Conservation (phyloP, 2,113 vertebrate species). For the Chaetura pelagica region DNA sequence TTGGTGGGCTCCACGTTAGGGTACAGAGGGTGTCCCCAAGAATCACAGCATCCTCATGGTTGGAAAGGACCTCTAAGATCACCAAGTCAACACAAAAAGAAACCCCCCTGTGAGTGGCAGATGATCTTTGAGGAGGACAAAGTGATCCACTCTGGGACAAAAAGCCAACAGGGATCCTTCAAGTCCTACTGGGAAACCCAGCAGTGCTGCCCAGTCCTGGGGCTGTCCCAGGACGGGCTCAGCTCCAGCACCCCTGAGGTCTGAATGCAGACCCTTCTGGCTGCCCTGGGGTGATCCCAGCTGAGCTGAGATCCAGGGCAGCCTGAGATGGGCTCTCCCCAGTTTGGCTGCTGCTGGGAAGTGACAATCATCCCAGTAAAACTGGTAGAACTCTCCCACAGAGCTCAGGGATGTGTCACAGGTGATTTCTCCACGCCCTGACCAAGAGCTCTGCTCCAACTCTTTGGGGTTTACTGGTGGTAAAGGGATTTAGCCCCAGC, state of each 20-base stretch:
- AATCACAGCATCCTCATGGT: no score
- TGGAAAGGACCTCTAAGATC: no score
- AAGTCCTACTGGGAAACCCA: neutral
- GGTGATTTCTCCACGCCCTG: rapidly evolving
- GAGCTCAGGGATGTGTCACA: rapidly evolving
- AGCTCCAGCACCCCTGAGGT: neutral
- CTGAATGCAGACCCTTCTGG: neutral
- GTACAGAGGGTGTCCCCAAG: rapidly evolving
- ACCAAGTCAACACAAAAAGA: no score
- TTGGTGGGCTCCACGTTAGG: rapidly evolving
- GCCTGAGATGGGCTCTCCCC: neutral
- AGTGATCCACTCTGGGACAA: rapidly evolving
- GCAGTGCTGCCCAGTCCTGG: neutral
- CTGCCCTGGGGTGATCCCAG: neutral
- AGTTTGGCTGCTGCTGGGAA: neutral
- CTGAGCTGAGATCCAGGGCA: neutral
- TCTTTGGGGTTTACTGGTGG: neutral
- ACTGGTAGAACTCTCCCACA: neutral
- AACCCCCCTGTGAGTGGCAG: rapidly evolving
- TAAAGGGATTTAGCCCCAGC: neutral
- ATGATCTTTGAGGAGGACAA: rapidly evolving
- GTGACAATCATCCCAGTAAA: neutral
- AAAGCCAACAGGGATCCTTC: neutral
- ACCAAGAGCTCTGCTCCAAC: neutral
- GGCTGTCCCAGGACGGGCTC: neutral